A percentile compares a stretch with the other conserved stretches of the same genome.
Conservation (phyloP, 2,113 vertebrate genomes). For the Labeo catla region DNA sequence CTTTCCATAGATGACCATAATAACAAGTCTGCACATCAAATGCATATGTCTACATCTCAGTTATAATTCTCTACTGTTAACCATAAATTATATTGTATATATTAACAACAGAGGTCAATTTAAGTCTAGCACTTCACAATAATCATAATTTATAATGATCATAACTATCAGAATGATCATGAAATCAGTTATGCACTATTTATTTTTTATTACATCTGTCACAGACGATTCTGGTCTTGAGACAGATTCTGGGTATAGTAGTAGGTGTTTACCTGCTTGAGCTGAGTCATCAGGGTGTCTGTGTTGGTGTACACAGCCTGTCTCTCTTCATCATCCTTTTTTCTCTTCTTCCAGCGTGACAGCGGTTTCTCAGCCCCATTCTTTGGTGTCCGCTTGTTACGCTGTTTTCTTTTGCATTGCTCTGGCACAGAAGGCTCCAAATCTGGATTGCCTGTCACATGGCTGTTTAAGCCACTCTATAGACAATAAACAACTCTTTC, state of each 20-base stretch:
- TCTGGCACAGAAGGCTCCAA: conserved; percentile 73
- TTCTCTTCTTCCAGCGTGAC: conserved; percentile 89
- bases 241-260: not conserved
- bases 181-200: not conserved
- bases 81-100: not conserved
- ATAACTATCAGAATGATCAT: not conserved
- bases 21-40: not conserved
- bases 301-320: conserved; percentile 75
- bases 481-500: not conserved
- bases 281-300: conserved; percentile 81
- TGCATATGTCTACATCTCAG: not conserved
- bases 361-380: conserved; percentile 78
- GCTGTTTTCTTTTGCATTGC: conserved; percentile 83
- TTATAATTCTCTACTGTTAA: not conserved
- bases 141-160: not conserved
- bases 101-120: not conserved
- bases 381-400: conserved; percentile 83
- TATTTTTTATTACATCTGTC: not conserved
- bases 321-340: conserved; percentile 89
- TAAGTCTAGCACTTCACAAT: not conserved
- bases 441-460: conserved; percentile 70
- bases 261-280: conserved; percentile 59
- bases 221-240: too few species aligned
- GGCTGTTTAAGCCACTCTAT: conserved; percentile 71
- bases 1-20: not conserved